Conservation (phyloP, 2,888 invertebrate species). For the Dolomedes plantarius region DNA sequence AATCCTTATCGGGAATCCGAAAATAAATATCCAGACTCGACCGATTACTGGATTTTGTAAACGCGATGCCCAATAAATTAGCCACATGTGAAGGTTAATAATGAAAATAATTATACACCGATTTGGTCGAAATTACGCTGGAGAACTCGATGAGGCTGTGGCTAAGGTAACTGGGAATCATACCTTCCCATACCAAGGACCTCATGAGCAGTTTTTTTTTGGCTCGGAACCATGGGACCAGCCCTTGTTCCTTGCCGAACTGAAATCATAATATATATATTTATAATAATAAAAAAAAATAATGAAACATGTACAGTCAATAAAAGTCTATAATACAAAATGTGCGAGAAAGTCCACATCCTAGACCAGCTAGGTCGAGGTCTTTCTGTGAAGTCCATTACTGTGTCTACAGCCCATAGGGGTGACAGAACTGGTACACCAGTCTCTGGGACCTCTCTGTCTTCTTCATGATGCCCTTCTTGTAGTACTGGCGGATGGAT, state of each 20-base stretch:
- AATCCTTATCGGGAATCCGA: constrained; percentile 46
- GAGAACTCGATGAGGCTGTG: constrained; percentile 45
- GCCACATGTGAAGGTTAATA: constrained; percentile 52
- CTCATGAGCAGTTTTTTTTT: constrained; percentile 10
- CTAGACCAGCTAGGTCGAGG: constrained; percentile 54
- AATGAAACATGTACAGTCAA: constrained; percentile 58
- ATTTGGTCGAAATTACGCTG: not conserved
- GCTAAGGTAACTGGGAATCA: constrained; percentile 68
- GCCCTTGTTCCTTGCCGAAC: not conserved
- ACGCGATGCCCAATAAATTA: constrained; percentile 62
- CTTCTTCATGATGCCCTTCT: constrained; percentile 99
- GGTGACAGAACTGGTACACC: constrained; percentile 98
- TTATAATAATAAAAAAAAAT: constrained; percentile 14
- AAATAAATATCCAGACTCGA: constrained; percentile 42
- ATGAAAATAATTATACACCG: constrained; percentile 13
- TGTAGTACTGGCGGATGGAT: constrained; percentile 98
- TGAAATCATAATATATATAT: constrained; percentile 18
- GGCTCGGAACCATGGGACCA: constrained; percentile 27
- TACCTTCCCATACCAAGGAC: constrained; percentile 70
- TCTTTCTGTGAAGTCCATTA: not conserved
- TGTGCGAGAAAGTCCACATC: not conserved
- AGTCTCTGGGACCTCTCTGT: constrained; percentile 97
- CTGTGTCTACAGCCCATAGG: constrained; percentile 86
- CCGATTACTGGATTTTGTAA: constrained; percentile 32
- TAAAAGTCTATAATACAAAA: constrained; percentile 56